These are phyloP conservation scores for Melanotaenia nigrans DNA, from an alignment of 2,797 vertebrate species.

Conservation along the genomic window DNA sequence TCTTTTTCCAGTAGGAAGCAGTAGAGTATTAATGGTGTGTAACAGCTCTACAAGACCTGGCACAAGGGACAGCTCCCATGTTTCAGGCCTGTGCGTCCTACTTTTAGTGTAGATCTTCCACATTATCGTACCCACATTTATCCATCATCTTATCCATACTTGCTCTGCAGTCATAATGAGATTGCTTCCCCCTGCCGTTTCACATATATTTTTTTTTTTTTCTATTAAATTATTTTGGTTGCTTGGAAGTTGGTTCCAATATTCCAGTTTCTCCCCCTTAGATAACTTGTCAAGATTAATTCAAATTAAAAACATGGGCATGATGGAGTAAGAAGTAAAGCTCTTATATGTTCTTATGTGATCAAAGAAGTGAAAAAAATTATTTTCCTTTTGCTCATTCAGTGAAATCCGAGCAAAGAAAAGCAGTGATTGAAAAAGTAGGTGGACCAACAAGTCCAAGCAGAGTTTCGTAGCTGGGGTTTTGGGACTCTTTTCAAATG, in stretches of 20 bases:
- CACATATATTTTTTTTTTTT: neutral
- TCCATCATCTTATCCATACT: neutral
- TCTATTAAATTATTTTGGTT: neutral
- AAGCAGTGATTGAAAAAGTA: slow-evolving; percentile 12
- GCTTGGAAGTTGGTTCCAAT: slow-evolving; percentile 1
- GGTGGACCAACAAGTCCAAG: neutral
- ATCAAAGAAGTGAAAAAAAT: neutral
- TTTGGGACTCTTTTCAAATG: neutral
- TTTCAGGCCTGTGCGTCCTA: slow-evolving; percentile 59
- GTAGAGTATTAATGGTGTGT: slow-evolving; percentile 67
- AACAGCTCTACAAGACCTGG: slow-evolving; percentile 54
- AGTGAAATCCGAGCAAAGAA: neutral
- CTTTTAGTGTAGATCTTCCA: slow-evolving; percentile 44
- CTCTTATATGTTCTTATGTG: neutral
- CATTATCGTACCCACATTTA: slow-evolving; percentile 19
- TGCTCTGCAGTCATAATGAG: neutral
- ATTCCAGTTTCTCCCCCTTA: neutral
- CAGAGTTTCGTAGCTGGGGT: slow-evolving; percentile 2
- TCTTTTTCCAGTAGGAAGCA: slow-evolving; percentile 59
- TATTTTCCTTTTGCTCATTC: neutral
- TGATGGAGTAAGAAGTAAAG: neutral
- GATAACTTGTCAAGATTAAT: neutral
- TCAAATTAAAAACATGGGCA: neutral
- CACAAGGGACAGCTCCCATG: slow-evolving; percentile 51
- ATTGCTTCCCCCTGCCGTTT: neutral